Conservation (phyloP, 2,888 invertebrate species). For the Boloria selene region DNA sequence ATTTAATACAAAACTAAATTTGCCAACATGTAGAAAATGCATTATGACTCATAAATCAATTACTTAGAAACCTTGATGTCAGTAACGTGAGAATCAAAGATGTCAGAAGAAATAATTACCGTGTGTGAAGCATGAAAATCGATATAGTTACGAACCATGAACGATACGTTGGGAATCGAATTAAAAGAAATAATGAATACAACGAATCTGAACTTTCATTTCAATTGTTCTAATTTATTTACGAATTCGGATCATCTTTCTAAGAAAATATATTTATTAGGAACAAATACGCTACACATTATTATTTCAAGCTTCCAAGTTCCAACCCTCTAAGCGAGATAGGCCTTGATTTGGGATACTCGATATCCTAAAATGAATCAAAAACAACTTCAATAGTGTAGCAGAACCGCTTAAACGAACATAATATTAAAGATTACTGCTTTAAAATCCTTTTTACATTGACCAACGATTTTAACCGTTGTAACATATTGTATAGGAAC, state of each 20-base stretch:
- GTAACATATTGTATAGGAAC: slow-evolving; percentile 77
- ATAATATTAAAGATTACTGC: slow-evolving; percentile 39
- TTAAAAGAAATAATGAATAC: slow-evolving; percentile 31
- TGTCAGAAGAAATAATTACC: slow-evolving; percentile 51
- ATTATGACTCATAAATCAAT: slow-evolving; percentile 34
- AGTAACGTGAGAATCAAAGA: slow-evolving; percentile 58
- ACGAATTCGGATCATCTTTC: not conserved
- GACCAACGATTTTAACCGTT: slow-evolving; percentile 64
- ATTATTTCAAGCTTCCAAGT: slow-evolving; percentile 18
- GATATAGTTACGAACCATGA: slow-evolving; percentile 52
- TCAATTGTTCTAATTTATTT: not conserved
- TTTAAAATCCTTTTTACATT: slow-evolving; percentile 56
- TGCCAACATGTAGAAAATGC: not conserved
- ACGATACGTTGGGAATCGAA: slow-evolving; percentile 47
- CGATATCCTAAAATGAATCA: slow-evolving; percentile 69
- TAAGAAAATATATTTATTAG: slow-evolving; percentile 9
- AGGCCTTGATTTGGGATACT: slow-evolving; percentile 32
- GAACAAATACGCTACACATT: slow-evolving; percentile 22
- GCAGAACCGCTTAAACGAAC: slow-evolving; percentile 40
- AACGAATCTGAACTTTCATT: slow-evolving; percentile 7
- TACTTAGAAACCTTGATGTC: slow-evolving; percentile 44
- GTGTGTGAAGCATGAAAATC: slow-evolving; percentile 65
- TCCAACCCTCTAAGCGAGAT: slow-evolving; percentile 18
- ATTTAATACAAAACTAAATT: no score
- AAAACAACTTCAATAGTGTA: slow-evolving; percentile 49